Percentiles rank a stretch among this genome's conserved stretches.
Evolutionary conservation across 2,888 invertebrate species (phyloP).

Genomic region (Cerastis rubricosa): DNA sequence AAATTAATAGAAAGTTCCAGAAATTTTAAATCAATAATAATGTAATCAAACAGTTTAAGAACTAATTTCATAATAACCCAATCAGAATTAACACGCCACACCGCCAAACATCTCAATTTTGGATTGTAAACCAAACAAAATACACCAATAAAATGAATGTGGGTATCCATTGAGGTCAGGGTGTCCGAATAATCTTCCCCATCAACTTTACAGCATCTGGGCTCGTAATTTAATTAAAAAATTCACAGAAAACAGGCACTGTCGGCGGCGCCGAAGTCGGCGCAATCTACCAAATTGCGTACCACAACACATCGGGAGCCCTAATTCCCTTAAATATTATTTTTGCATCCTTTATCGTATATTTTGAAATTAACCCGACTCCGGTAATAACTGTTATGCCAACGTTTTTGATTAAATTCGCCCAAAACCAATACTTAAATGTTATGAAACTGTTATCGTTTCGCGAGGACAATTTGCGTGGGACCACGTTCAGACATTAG

Average conservation of each 20-base stretch:
- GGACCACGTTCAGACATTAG: slow-evolving; percentile 58
- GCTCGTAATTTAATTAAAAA: slow-evolving; percentile 90
- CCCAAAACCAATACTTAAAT: slow-evolving; percentile 89
- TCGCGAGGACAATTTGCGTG: slow-evolving; percentile 76
- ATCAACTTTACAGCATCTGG: slow-evolving; percentile 85
- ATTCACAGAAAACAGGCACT: slow-evolving; percentile 87
- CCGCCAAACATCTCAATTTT: slow-evolving; percentile 62
- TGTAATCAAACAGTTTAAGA: neutral
- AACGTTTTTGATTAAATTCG: slow-evolving; percentile 87
- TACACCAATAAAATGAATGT: slow-evolving; percentile 64
- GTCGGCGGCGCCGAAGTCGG: slow-evolving; percentile 72
- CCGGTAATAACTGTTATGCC: slow-evolving; percentile 86
- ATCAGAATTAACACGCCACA: slow-evolving; percentile 46
- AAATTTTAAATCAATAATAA: neutral
- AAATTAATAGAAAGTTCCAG: neutral
- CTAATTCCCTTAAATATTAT: slow-evolving; percentile 89
- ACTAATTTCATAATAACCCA: slow-evolving; percentile 30
- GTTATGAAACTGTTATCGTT: slow-evolving; percentile 83
- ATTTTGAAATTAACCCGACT: slow-evolving; percentile 88
- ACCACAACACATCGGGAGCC: slow-evolving; percentile 81
- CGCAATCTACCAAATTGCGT: slow-evolving; percentile 89
- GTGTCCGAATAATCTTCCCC: slow-evolving; percentile 72
- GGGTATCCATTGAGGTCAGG: slow-evolving; percentile 52
- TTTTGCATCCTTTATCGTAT: slow-evolving; percentile 87
- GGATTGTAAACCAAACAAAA: slow-evolving; percentile 64